Conservation (phyloP, 2,888 invertebrate species). For the Morinoia aosen region DNA sequence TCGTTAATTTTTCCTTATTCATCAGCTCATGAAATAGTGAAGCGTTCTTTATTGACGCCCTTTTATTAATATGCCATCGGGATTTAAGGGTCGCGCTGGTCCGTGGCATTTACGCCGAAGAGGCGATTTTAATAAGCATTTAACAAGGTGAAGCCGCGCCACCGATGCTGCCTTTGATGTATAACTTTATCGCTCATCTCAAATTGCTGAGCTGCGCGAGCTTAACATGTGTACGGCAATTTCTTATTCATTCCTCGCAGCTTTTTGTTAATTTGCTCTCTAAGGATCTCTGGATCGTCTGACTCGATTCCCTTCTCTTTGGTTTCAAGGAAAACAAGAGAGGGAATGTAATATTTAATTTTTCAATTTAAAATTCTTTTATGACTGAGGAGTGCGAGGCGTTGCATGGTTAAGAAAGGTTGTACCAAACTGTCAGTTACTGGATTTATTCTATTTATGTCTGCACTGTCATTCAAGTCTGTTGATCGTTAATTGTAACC, state of each 20-base stretch:
- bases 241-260: not conserved
- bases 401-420: too few relatives aligned
- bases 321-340: not conserved
- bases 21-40: not conserved
- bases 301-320: not conserved
- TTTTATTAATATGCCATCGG: not conserved
- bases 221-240: not conserved
- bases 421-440: too few relatives aligned
- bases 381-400: not conserved
- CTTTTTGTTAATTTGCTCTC: not conserved
- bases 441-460: too few relatives aligned
- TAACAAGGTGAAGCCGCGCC: not conserved
- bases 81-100: not conserved
- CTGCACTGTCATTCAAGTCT: too few relatives aligned
- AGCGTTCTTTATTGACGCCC: not conserved
- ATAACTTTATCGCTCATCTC: not conserved
- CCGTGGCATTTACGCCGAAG: not conserved
- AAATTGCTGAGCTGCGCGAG: not conserved
- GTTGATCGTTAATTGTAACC: too few relatives aligned
- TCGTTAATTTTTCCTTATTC: not conserved
- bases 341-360: not conserved
- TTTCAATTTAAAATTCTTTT: not conserved
- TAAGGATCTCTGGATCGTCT: not conserved
- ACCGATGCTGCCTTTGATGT: not conserved
- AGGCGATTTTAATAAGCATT: constrained; percentile 10